A percentile compares a stretch with the other conserved stretches of the same genome.
Evolutionary conservation across 1,140 invertebrate species (phyloP).

Genomic region (Macrotrachela quadricornifera): DNA sequence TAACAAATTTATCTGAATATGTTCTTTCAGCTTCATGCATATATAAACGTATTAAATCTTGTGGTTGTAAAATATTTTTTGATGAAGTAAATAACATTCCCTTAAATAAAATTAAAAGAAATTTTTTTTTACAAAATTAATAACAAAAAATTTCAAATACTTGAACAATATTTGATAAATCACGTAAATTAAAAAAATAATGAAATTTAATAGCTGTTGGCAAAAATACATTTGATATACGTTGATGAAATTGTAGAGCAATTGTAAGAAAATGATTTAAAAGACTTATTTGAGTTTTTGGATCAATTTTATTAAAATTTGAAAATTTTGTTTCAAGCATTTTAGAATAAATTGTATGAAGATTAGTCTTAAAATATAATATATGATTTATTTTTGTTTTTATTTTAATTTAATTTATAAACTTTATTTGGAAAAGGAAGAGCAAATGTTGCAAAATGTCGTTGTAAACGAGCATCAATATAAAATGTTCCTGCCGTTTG

Average conservation of each 20-base stretch:
- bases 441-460: conserved; percentile 19
- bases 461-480: conserved; percentile 21
- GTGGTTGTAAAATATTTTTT: not conserved
- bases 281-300: not conserved
- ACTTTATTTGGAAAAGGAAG: not conserved
- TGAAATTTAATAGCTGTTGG: not conserved
- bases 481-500: conserved; percentile 19
- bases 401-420: not conserved
- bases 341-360: not conserved
- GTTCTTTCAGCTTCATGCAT: not conserved
- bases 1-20: not conserved
- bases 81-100: not conserved
- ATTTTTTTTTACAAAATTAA: too few species aligned
- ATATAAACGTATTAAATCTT: not conserved
- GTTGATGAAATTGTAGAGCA: not conserved
- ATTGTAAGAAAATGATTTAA: not conserved
- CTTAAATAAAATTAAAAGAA: not conserved
- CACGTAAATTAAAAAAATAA: not conserved
- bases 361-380: not conserved
- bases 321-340: not conserved
- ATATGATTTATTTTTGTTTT: not conserved
- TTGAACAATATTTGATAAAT: not conserved
- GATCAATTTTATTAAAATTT: not conserved
- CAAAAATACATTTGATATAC: not conserved
- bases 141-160: not conserved